Conservation (phyloP, 2,113 vertebrate genomes). For the Oreochromis tanganicae region DNA sequence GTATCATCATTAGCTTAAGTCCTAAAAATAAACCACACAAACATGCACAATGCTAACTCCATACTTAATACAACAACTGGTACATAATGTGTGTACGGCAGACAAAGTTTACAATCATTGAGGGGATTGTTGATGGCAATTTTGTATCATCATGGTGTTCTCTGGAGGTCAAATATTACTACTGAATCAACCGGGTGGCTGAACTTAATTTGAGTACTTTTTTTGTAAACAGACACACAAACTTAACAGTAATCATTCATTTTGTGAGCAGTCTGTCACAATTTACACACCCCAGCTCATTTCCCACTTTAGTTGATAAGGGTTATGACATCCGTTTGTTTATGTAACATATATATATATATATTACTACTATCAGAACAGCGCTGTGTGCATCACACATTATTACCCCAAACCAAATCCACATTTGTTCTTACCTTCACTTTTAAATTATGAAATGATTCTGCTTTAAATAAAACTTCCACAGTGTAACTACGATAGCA, state of each 20-base stretch:
- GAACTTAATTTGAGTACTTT: background rate
- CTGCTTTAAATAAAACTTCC: background rate
- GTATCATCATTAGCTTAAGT: background rate
- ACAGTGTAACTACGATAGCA: background rate
- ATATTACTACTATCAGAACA: background rate
- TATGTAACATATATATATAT: background rate
- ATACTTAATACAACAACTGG: background rate
- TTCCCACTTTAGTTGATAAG: background rate
- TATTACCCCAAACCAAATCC: background rate
- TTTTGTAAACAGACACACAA: background rate
- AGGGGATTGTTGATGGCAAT: background rate
- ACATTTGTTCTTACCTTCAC: background rate
- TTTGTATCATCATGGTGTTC: background rate
- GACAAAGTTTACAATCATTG: accelerated
- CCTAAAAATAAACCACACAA: background rate
- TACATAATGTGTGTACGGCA: background rate
- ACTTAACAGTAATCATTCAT: background rate
- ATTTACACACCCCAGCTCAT: background rate
- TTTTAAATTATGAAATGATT: background rate
- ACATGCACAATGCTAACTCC: background rate
- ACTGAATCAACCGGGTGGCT: background rate
- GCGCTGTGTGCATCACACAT: background rate
- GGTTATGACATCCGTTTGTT: background rate
- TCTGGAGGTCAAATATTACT: background rate
- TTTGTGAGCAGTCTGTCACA: background rate